Base-by-base conservation (phyloP, 2,888 invertebrate genomes). In the Halocaridina rubra region DNA sequence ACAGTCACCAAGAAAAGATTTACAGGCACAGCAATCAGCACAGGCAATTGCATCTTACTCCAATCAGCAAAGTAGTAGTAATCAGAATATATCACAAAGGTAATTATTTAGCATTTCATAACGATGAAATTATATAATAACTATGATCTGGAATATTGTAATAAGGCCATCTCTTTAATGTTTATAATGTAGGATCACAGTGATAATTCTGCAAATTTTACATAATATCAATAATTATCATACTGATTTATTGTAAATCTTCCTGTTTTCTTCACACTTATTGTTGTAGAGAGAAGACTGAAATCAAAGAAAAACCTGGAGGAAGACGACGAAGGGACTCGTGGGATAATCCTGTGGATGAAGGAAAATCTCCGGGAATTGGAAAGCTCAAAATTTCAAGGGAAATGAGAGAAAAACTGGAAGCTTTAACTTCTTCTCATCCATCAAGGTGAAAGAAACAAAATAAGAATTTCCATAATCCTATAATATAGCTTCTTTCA, bases 371-470 rank as follows among this genome's bases (percentile, higher is more conserved):
- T 16, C 27, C 69, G 16, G 81, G 86, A 10, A 95, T 97, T 3
- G 97, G 97, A 0, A 97, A 97, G 90, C 91, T 97, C 0, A 96
- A 97, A 89, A 93, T 97, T 8, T 97, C 96, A 90, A 95, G 96
- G 0, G 97, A 97, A 92, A 97, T 97, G 97, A 93, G 96, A 16
- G 95, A 96, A 90, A 93, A 97, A 88, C 91, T 97, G 85, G 97
- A 97, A 90, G 89, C 89, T 1, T 57, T 88, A 13, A 88, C 88
- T 1, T 88, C 88, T 10, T 84, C 86, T 19, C 86, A 81, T 30
- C 81, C 88, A n/a, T 80, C 84, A 13, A 82, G 87, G 87, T 88
- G 22, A 39, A 76, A 32, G 24, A n/a, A n/a, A n/a, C n/a, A n/a
- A n/a, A n/a, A n/a, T n/a, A n/a, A n/a, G n/a, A n/a, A n/a, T n/a